Evolutionary conservation across 1,140 invertebrate species (phyloP).

Genomic region (Tribolium madens): DNA sequence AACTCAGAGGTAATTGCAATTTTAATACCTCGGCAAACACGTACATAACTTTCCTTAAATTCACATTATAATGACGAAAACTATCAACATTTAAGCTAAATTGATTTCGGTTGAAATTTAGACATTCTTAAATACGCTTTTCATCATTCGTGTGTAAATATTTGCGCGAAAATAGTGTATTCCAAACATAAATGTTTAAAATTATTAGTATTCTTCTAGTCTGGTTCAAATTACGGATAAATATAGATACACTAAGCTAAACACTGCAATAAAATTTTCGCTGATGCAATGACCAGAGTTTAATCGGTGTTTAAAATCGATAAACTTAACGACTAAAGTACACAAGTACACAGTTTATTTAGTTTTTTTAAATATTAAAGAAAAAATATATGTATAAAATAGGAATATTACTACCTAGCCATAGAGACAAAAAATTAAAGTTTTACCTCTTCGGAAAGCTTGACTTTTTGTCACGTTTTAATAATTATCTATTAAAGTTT

Average conservation of each 20-base stretch:
- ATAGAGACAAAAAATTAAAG: too few relatives aligned
- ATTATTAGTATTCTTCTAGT: constrained; percentile 27
- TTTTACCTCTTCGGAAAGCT: too few relatives aligned
- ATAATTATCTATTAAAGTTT: too few relatives aligned
- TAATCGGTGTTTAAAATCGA: constrained; percentile 33
- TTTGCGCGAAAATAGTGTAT: constrained; percentile 8
- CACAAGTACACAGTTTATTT: not conserved
- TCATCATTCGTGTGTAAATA: constrained; percentile 26
- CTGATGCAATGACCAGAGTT: constrained; percentile 8
- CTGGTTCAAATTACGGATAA: constrained; percentile 24
- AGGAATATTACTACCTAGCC: too few relatives aligned
- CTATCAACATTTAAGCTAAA: not conserved
- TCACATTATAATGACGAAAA: constrained; percentile 3
- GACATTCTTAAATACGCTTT: not conserved
- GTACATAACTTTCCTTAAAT: constrained; percentile 25
- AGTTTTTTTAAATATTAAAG: constrained; percentile 10
- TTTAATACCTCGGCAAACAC: constrained; percentile 15
- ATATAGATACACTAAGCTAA: constrained; percentile 27
- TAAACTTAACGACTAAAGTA: not conserved
- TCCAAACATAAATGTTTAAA: constrained; percentile 21
- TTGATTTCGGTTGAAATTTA: not conserved
- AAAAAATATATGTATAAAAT: too few relatives aligned
- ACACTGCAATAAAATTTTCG: constrained; percentile 27
- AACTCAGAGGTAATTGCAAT: constrained; percentile 20
- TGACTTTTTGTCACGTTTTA: too few relatives aligned